Evolutionary conservation across 2,113 vertebrate genomes (phyloP).

Genomic region (Sphyrna mokarran): DNA sequence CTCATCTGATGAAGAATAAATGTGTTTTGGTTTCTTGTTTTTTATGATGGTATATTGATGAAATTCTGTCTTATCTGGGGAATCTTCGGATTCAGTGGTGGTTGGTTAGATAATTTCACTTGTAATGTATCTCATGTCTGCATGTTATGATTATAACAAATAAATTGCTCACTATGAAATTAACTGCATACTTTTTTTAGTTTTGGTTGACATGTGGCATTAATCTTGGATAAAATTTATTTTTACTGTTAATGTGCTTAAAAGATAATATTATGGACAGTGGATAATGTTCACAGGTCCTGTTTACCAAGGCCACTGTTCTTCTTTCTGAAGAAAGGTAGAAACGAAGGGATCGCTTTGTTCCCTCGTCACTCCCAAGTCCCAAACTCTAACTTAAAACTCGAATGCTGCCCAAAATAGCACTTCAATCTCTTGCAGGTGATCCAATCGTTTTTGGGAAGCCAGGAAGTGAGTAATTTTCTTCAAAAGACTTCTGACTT

Average conservation of each 20-base stretch:
- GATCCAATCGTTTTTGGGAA: too few relatives aligned
- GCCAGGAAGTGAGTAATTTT: too few relatives aligned
- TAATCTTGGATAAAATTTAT: slow-evolving; percentile 79
- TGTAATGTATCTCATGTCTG: slow-evolving; percentile 51
- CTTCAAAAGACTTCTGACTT: too few relatives aligned
- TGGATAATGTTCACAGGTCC: too few relatives aligned
- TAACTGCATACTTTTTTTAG: slow-evolving; percentile 60
- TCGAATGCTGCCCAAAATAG: too few relatives aligned
- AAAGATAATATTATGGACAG: too few relatives aligned
- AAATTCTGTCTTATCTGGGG: slow-evolving; percentile 46
- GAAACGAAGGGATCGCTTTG: too few relatives aligned
- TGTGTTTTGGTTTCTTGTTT: slow-evolving; percentile 39
- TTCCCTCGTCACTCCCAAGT: too few relatives aligned
- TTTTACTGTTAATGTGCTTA: slow-evolving; percentile 63
- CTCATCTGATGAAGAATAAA: slow-evolving; percentile 79
- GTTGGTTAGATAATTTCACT: slow-evolving; percentile 52
- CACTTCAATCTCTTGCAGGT: too few relatives aligned
- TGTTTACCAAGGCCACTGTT: too few relatives aligned
- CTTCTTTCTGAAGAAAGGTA: too few relatives aligned
- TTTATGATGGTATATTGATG: slow-evolving; percentile 52
- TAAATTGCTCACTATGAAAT: slow-evolving; percentile 70
- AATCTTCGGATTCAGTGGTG: slow-evolving; percentile 42
- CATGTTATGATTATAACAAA: slow-evolving; percentile 67
- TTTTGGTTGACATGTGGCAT: slow-evolving; percentile 64
- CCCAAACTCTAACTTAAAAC: too few relatives aligned